These are phyloP conservation scores for Crossaster papposus DNA, from an alignment of 53 echinoderm and acorn worm genomes.

Conservation along the genomic window DNA sequence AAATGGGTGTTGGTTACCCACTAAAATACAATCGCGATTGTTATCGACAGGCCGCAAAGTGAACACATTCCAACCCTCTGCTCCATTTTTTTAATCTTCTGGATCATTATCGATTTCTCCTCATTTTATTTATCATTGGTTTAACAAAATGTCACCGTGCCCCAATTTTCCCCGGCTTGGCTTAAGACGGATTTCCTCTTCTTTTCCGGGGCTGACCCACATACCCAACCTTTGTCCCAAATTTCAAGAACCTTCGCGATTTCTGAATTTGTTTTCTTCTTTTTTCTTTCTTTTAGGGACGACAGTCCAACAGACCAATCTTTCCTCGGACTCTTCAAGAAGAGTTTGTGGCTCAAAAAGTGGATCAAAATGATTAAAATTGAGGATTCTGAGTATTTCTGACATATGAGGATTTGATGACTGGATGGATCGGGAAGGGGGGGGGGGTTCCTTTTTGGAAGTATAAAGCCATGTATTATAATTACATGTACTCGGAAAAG, in stretches of 20 bases:
- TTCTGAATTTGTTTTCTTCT: no score
- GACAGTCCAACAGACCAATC: not conserved
- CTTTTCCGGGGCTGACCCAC: conserved; percentile 36
- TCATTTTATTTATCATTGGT: not conserved
- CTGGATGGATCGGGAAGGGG: not conserved
- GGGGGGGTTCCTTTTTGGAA: not conserved
- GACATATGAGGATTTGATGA: not conserved
- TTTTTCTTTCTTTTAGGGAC: not conserved
- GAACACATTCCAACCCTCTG: conserved; percentile 33
- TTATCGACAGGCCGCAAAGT: not conserved
- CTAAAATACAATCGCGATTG: conserved; percentile 27
- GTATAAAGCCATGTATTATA: no score
- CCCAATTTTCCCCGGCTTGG: not conserved
- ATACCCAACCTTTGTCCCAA: conserved; percentile 49
- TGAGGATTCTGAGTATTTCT: not conserved
- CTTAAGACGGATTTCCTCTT: conserved; percentile 39
- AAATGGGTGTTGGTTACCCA: not conserved
- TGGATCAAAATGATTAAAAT: not conserved
- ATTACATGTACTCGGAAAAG: no score
- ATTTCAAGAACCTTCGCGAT: not conserved
- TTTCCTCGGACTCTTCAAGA: not conserved
- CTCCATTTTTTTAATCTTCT: not conserved
- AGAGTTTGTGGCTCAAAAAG: not conserved
- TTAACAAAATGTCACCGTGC: not conserved
- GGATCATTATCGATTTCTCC: not conserved